Evolutionary conservation across 2,888 invertebrate species (phyloP), one percentile per base, ranked within the genome.

Genomic region (Morpho helenor): DNA sequence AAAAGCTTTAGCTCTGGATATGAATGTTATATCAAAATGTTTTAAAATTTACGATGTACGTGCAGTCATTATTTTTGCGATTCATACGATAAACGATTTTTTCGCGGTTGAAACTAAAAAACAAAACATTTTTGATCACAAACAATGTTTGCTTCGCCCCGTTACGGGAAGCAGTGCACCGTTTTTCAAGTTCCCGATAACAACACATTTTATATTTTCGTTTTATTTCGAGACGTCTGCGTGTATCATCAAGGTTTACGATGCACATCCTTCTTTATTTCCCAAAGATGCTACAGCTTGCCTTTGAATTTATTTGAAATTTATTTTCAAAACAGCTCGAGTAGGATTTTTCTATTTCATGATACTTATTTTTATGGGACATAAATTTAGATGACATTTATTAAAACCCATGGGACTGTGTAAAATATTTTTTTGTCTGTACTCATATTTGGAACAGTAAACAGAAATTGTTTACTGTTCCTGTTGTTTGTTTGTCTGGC

Each of bases 231-330:
- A 73, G 73, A 74, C 73, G 77, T 74, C 73, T 69, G 74, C 75
- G 75, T 84, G 82, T 82, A 85, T 84, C 84, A 81, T 76, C 74
- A 79, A 77, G 73, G 75, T 86, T 85, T 83, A 84, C 83, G 85
- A 82, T 75, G 75, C 75, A 73, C 75, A 78, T 74, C 76, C 74
- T 76, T 78, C 79, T 82, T 80, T 84, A 84, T 85, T 82, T 79
- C 74, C 77, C 71, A 71, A 70, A 69, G 71, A 66, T 67, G 64
- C 71, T 66, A 62, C 66, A 53, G 62, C 60, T 63, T 57, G 63
- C 59, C 55, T 64, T 67, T 62, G 65, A 63, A 69, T 77, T 72
- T 74, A 75, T 77, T 57, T 72, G 68, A 69, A 73, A 78, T 74
- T 76, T 71, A 75, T 63, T 61, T 59, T 49, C 16, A 49, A 59